A percentile compares a stretch with the other conserved stretches of the same genome.
Evolutionary conservation across 2,797 vertebrate genomes (phyloP).

Genomic region (Eremophila alpestris): DNA sequence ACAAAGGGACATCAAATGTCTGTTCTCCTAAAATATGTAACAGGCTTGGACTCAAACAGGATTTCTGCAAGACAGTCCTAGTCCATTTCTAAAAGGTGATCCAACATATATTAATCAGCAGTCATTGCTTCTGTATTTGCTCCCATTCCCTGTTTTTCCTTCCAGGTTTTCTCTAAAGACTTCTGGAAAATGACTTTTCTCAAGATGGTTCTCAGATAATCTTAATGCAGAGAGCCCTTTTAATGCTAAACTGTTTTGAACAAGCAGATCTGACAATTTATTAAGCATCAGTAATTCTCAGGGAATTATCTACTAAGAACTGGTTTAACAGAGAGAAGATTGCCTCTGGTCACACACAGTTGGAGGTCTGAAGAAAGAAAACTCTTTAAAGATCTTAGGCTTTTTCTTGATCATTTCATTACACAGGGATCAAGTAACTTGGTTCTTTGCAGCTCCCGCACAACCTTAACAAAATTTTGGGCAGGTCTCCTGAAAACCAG

Average conservation of each 20-base stretch:
- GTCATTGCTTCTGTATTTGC: background rate
- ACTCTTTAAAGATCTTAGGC: background rate
- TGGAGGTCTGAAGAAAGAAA: background rate
- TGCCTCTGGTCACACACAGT: background rate
- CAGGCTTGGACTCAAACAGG: background rate
- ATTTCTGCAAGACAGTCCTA: background rate
- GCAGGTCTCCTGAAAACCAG: background rate
- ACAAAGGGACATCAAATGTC: background rate
- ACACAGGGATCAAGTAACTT: background rate
- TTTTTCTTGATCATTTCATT: background rate
- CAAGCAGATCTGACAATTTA: background rate
- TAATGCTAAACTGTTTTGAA: constrained; percentile 5
- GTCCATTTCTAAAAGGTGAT: background rate
- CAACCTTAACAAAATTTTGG: background rate
- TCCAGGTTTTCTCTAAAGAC: background rate
- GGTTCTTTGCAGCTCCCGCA: background rate
- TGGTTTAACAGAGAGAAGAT: constrained; percentile 5
- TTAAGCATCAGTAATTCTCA: constrained; percentile 19
- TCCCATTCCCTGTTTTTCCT: background rate
- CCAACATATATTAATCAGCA: background rate
- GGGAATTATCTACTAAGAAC: constrained; percentile 3
- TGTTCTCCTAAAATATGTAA: background rate
- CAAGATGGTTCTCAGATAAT: background rate
- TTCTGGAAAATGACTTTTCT: background rate
- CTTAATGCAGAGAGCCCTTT: background rate